Evolutionary conservation across 2,888 invertebrate genomes (phyloP), one percentile per base, ranked within the genome.

Genomic region (Bembecia ichneumoniformis): DNA sequence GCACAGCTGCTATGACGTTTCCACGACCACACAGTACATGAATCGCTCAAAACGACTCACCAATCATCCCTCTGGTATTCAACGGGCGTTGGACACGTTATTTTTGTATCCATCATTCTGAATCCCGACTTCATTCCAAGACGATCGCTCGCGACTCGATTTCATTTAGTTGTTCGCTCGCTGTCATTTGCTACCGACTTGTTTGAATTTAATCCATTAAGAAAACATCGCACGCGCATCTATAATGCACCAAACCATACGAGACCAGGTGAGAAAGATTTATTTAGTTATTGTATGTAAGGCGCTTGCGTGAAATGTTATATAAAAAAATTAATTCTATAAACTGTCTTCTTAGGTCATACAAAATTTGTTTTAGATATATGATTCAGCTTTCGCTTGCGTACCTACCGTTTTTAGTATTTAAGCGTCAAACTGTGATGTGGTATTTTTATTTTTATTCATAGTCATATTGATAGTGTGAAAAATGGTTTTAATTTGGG

Each of bases 161-260:
- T 47, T 34, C 52, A 57, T 47, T 63, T 71, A 77, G 77, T 80
- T 60, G 68, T 62, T 63, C 62, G 57, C 64, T 63, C 62, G 57
- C 64, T 53, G 64, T 57, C 54, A 54, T 56, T 67, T 52, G 65
- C 54, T 53, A 54, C 51, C 52, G 53, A 49, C 62, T 60, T 55
- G 66, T 63, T 54, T 47, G 9, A 44, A 3, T 47, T 44, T 46
- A 49, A 17, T 46, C 40, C 48, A 43, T 43, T 53, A 45, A 20
- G 20, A 44, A 47, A 50, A 35, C 15, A 51, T 48, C 45, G 47
- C 51, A 51, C 48, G 40, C 28, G 36, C 43, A 47, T 3, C 55
- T 10, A 56, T 46, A 52, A 78, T 77, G 78, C 69, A 70, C 58
- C 71, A 72, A 49, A 71, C 74, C 11, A 67, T 78, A 59, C 57